These are phyloP conservation scores for Cephus nigrinus DNA, from an alignment of 2,888 invertebrate genomes.

Conservation along the genomic window DNA sequence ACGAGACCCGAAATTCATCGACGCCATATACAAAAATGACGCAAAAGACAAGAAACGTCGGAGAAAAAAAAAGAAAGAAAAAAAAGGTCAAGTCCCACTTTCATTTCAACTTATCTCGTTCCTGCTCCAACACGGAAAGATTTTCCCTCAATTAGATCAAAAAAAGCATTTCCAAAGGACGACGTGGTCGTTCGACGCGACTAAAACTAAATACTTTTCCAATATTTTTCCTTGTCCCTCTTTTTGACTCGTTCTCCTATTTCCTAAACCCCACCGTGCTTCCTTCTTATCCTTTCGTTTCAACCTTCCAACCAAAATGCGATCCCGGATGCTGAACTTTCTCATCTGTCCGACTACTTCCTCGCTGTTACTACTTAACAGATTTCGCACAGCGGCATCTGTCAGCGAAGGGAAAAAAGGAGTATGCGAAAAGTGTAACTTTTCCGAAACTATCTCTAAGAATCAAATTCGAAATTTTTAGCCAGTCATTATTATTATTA, in stretches of 20 bases:
- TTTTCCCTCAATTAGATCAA: background rate
- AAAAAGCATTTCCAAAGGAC: background rate
- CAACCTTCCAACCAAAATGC: background rate
- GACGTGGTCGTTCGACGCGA: background rate
- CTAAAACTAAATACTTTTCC: background rate
- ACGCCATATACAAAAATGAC: background rate
- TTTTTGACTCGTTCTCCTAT: background rate
- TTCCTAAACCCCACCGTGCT: background rate
- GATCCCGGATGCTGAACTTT: background rate
- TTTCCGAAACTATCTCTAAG: no score
- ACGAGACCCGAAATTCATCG: background rate
- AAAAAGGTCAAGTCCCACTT: background rate
- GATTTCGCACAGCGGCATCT: background rate
- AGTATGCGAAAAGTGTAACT: no score
- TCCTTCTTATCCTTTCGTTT: background rate
- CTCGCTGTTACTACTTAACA: background rate
- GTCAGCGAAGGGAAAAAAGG: no score
- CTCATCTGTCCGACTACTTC: background rate
- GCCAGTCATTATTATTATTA: no score
- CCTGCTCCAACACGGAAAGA: background rate
- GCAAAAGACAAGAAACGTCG: background rate
- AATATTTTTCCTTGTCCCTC: background rate
- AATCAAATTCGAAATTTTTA: no score
- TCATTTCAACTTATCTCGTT: background rate
- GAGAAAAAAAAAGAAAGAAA: background rate